A percentile compares a stretch with the other conserved stretches of the same genome.
These are phyloP conservation scores for Labeo catla DNA, from an alignment of 2,113 vertebrate genomes.

Conservation along the genomic window DNA sequence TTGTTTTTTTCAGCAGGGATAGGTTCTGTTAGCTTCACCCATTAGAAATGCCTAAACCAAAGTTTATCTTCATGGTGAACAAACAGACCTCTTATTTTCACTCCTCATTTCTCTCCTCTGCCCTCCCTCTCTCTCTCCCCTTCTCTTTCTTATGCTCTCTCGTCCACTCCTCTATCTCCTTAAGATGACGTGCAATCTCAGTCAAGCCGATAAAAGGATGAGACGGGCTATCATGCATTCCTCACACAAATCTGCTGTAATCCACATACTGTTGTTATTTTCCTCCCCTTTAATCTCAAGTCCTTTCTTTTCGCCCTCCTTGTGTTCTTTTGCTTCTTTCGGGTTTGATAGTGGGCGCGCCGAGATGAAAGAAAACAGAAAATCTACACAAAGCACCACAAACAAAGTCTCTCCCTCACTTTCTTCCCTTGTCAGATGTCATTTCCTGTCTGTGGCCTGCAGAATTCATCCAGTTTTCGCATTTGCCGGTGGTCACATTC, in stretches of 20 bases:
- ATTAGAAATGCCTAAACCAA: too few relatives aligned
- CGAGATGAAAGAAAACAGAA: slow-evolving; percentile 9
- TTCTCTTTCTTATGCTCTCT: not conserved
- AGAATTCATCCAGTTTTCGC: not conserved
- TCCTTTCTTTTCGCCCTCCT: slow-evolving; percentile 10
- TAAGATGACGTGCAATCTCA: slow-evolving; percentile 18
- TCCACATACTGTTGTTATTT: slow-evolving; percentile 38
- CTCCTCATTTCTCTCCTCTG: not conserved
- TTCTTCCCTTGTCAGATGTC: slow-evolving; percentile 44
- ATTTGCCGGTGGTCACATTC: not conserved
- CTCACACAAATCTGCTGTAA: slow-evolving; percentile 38
- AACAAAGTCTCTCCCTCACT: slow-evolving; percentile 51
- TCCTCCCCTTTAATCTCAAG: slow-evolving; percentile 28
- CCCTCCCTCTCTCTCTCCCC: slow-evolving; percentile 16
- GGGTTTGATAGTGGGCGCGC: not conserved
- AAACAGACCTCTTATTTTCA: not conserved
- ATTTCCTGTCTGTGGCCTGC: slow-evolving; percentile 40
- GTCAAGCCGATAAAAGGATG: slow-evolving; percentile 27
- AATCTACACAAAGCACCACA: slow-evolving; percentile 1
- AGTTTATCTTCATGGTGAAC: not conserved
- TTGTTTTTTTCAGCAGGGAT: too few relatives aligned
- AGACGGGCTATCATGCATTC: slow-evolving; percentile 29
- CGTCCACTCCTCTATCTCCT: not conserved
- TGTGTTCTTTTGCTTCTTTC: not conserved
- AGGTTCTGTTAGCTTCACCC: too few relatives aligned